Percentiles rank a stretch among this genome's conserved stretches.
Evolutionary conservation across 2,797 vertebrate genomes (phyloP).

Genomic region (Salmo trutta): DNA sequence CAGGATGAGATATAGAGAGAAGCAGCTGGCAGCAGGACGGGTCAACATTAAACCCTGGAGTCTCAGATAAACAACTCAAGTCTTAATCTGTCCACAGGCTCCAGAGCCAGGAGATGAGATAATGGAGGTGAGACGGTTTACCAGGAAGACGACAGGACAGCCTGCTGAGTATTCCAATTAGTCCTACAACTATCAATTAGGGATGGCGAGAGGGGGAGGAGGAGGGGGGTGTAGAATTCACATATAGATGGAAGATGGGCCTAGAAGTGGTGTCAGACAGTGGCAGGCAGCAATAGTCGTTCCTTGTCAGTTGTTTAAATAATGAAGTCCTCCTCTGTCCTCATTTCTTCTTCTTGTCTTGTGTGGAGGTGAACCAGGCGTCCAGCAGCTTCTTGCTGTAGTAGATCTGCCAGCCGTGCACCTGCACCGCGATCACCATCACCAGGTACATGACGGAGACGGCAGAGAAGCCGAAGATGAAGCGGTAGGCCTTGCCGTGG

Average conservation of each 20-base stretch:
- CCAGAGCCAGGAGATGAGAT: constrained; percentile 9
- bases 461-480: constrained; percentile 93
- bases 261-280: too few relatives aligned
- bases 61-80: constrained; percentile 9
- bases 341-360: constrained; percentile 96
- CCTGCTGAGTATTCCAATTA: constrained; percentile 4
- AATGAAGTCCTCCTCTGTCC: neutral
- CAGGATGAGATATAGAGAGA: neutral
- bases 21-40: neutral
- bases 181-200: neutral
- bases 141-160: constrained; percentile 1
- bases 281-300: too few relatives aligned
- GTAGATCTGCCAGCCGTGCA: constrained; percentile 96
- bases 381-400: constrained; percentile 97
- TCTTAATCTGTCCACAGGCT: constrained; percentile 19
- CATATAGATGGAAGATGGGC: too few relatives aligned
- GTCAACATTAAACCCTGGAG: neutral
- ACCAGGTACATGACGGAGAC: constrained; percentile 93
- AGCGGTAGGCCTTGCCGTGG: constrained; percentile 93
- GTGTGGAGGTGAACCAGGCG: constrained; percentile 93
- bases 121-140: neutral
- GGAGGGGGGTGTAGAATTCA: neutral
- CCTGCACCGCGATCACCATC: constrained; percentile 87
- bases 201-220: neutral
- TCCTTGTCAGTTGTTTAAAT: neutral